Conservation (phyloP, 2,797 vertebrate genomes). For the Ciconia nigra region DNA sequence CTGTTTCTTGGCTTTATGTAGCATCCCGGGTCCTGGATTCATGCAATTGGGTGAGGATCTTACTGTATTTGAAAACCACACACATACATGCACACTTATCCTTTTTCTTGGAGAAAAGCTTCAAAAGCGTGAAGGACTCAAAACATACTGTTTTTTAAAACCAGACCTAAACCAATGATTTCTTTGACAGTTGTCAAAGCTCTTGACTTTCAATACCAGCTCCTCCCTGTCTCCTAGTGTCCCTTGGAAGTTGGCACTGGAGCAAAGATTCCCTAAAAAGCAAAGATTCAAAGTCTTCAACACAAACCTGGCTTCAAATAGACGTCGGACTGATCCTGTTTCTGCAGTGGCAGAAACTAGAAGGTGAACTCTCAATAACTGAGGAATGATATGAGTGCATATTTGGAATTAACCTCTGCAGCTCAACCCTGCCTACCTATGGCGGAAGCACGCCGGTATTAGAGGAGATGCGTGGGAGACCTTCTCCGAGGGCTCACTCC, state of each 20-base stretch:
- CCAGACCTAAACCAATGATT: neutral
- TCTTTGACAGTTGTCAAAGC: neutral
- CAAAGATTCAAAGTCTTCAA: neutral
- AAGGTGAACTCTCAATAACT: neutral
- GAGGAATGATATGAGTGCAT: neutral
- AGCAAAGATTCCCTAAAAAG: neutral
- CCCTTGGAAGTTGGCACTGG: neutral
- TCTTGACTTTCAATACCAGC: neutral
- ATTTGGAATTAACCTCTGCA: neutral
- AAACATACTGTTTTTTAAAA: neutral
- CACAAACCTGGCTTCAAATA: neutral
- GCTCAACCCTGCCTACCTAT: neutral
- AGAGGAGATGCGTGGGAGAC: neutral
- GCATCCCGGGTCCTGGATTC: neutral
- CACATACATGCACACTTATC: neutral
- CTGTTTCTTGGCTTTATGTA: neutral
- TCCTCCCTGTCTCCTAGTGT: neutral
- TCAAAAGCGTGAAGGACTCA: neutral
- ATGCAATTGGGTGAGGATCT: neutral
- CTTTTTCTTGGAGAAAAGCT: neutral
- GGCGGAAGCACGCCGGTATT: neutral
- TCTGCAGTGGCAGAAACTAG: neutral
- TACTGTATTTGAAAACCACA: neutral
- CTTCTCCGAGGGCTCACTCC: neutral
- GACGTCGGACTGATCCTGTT: neutral